Base-by-base conservation (phyloP, 2,113 vertebrate species). In the Pimephales promelas region DNA sequence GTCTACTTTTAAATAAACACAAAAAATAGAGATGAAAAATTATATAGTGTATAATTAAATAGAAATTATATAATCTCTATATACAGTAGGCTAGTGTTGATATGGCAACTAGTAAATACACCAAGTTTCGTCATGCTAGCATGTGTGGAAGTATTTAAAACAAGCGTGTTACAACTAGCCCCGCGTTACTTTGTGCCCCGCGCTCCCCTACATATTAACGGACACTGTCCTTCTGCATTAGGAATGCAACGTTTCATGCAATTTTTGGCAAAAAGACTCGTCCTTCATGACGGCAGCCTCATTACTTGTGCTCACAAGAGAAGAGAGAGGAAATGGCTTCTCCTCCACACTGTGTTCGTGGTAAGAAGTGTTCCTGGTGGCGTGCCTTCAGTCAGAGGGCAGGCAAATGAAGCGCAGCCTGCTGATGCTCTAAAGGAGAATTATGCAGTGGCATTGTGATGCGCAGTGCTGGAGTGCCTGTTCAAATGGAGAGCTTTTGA, bases 401-500 rank as follows among this genome's bases (percentile, higher is more conserved):
- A 22, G 76, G 28, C 36, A 85, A 82, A 62, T 49, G 52, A 79
- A 83, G 54, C 56, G 36, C 64, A 40, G 68, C 78, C 71, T 85
- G 57, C 79, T 71, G 81, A 82, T 85, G 85, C 87, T 80, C 66
- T 73, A 70, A 24, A 87, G 75, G 77, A 47, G 68, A 82, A 84
- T 86, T 80, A 86, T 84, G 85, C 85, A 85, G 83, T 52, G 61
- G 68, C 22, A 79, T 83, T 76, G 87, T 82, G 62, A 73, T 84
- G 79, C 59, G 40, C 70, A 79, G 62, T 40, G 68, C 64, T 86
- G 82, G 84, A 80, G 82, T 80, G 86, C 83, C 81, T 83, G 85
- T 86, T 87, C 72, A 86, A 64, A 86, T 84, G 73, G 83, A 81
- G 84, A 83, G 87, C 66, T 84, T 84, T 77, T 52, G 73, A 87